phyloP scores from a whole-genome alignment of 2,888 invertebrate species.

The Tribolium freemani region DNA sequence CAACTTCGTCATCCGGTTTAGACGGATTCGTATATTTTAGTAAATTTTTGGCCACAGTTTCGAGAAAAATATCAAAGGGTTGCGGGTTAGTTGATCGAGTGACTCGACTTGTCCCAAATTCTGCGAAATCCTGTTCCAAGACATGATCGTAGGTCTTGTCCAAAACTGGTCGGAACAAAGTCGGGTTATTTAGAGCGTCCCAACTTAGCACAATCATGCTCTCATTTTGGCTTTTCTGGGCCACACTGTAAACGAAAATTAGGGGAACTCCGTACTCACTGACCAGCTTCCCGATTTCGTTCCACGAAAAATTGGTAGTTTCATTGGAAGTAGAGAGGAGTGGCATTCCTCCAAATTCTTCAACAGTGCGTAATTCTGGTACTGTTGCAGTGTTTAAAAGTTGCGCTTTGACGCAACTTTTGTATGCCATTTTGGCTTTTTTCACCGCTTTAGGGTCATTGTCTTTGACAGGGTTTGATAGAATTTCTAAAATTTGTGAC shows the following conservation, averaged over 20 bases:
- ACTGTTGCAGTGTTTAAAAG: conserved; percentile 10
- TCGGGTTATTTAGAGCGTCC: conserved; percentile 48
- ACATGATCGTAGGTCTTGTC: conserved; percentile 50
- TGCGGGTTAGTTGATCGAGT: background rate
- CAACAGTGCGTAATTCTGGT: conserved; percentile 61
- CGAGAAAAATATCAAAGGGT: conserved; percentile 56
- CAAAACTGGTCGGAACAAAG: conserved; percentile 46
- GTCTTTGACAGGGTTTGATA: conserved; percentile 48
- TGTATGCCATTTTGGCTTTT: conserved; percentile 64
- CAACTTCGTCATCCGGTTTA: conserved; percentile 51
- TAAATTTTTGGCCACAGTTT: conserved; percentile 46
- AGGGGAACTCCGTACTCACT: conserved; percentile 64
- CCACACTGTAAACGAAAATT: conserved; percentile 60
- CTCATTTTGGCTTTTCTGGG: conserved; percentile 5
- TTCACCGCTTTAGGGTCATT: conserved; percentile 61
- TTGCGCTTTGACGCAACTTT: conserved; percentile 59
- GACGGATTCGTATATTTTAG: conserved; percentile 52
- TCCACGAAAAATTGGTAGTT: conserved; percentile 57
- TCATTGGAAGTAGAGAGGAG: conserved; percentile 49
- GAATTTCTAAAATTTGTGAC: conserved; percentile 58
- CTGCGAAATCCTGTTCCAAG: conserved; percentile 51
- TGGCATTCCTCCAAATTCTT: conserved; percentile 62
- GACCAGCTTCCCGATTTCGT: conserved; percentile 60
- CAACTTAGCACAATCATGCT: conserved; percentile 43
- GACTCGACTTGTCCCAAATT: conserved; percentile 22